Base-by-base conservation (phyloP, 2,113 vertebrate genomes). In the Choloepus hoffmanni region DNA sequence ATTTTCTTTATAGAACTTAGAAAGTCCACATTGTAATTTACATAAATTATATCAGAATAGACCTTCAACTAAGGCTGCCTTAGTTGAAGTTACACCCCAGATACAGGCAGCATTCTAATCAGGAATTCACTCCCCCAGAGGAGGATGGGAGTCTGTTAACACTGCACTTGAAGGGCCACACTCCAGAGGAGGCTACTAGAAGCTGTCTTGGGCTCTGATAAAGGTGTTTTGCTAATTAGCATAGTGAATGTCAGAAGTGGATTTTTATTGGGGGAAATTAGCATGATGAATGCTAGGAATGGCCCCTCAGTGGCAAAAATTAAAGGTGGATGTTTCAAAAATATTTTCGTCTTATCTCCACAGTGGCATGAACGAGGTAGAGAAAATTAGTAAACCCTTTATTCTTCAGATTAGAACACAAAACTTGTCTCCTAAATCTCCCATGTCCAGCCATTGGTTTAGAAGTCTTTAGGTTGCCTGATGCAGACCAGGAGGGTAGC, bases 261-360 rank as follows among this genome's bases (percentile, higher is more conserved):
- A 83, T 86, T 90, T 95, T 97, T 93, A 89, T 91, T 96, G 78
- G 86, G 91, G 68, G 96, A 96, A 95, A 92, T 92, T 96, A 94
- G 68, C 53, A 84, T 68, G 36, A 79, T 79, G 89, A 90, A 94
- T 60, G 67, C 63, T 94, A 79, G 83, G 94, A 92, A 92, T 78
- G 72, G 95, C 30, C 26, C 95, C n/a, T 89, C 83, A 40, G n/a
- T 82, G 79, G 85, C 48, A 36, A 92, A 96, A 94, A 86, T 65
- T 92, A 90, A 95, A 95, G 43, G 83, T 87, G 58, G 26, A 83
- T 83, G 2, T 76, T 19, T 90, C 67, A 83, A 92, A 81, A 77
- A 50, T 18, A 58, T 95, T 93, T 93, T 79, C 36, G 23, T 76
- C 77, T 3, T 50, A n/a, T 55, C 7, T 0, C 28, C 21, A 77